phyloP scores from a whole-genome alignment of 2,888 invertebrate genomes.

The Griposia aprilina region DNA sequence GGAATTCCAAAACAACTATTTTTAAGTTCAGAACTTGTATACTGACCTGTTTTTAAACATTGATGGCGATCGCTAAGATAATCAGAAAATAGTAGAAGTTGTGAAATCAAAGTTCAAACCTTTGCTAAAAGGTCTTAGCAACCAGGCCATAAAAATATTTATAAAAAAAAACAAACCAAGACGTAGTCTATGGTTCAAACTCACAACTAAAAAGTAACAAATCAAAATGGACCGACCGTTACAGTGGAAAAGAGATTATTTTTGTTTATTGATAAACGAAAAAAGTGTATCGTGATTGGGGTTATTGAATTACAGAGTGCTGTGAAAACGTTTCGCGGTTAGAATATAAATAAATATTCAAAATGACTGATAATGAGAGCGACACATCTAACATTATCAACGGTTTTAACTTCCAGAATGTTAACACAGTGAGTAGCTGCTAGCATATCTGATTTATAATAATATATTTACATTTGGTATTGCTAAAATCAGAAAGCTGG shows the following conservation, averaged over 20 bases:
- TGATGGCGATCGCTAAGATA: no score
- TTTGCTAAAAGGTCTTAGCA: no score
- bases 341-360: constrained; percentile 25
- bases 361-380: constrained; percentile 78
- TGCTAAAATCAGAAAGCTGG: background rate
- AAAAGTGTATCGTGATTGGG: background rate
- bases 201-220: background rate
- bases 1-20: no score
- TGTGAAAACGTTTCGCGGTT: background rate
- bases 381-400: constrained; percentile 72
- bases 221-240: constrained; percentile 5
- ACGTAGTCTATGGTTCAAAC: no score
- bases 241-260: no score
- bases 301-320: background rate
- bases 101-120: no score
- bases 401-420: constrained; percentile 74
- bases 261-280: background rate
- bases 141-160: no score
- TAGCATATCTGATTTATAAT: no score
- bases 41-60: no score
- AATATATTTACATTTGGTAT: background rate
- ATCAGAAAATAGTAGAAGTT: no score
- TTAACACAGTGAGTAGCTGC: constrained; percentile 76
- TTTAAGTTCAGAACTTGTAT: no score
- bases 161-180: no score